These are phyloP conservation scores for Antechinus stuartii DNA, from an alignment of 2,113 vertebrate species.

Conservation along the genomic window DNA sequence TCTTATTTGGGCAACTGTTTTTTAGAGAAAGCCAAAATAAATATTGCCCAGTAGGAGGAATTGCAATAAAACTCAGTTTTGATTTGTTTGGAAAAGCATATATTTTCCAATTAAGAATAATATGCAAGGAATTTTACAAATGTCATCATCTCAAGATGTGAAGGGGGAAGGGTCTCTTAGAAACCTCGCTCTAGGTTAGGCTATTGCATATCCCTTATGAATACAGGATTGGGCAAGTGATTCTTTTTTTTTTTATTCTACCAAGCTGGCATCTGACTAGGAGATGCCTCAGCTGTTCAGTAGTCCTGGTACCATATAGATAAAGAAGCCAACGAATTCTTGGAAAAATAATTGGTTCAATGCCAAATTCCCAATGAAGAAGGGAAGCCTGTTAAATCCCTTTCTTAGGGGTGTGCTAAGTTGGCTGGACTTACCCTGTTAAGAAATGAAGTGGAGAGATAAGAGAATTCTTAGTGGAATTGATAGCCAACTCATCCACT, in stretches of 20 bases:
- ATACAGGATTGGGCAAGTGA: neutral
- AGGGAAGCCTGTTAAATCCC: conserved; percentile 6
- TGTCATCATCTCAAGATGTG: conserved; percentile 18
- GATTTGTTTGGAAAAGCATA: conserved; percentile 47
- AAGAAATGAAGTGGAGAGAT: conserved; percentile 28
- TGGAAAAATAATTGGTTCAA: conserved; percentile 15
- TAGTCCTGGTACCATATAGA: neutral
- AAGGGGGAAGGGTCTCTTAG: neutral
- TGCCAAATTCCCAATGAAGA: neutral
- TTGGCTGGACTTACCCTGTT: conserved; percentile 22
- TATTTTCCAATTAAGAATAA: conserved; percentile 50
- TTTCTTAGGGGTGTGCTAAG: conserved; percentile 41
- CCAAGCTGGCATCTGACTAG: conserved; percentile 40
- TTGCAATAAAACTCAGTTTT: conserved; percentile 41
- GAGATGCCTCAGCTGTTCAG: neutral
- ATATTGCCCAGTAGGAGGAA: conserved; percentile 48
- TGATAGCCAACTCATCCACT: neutral
- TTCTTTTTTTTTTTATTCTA: neutral
- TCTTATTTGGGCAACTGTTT: conserved; percentile 56
- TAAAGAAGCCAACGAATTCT: conserved; percentile 10
- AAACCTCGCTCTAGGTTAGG: neutral
- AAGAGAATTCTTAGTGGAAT: conserved; percentile 13
- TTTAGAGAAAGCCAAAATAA: conserved; percentile 64
- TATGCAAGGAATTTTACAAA: conserved; percentile 38
- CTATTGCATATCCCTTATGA: neutral